phyloP scores from a whole-genome alignment of 2,888 invertebrate genomes.

The Thymelicus acteon region DNA sequence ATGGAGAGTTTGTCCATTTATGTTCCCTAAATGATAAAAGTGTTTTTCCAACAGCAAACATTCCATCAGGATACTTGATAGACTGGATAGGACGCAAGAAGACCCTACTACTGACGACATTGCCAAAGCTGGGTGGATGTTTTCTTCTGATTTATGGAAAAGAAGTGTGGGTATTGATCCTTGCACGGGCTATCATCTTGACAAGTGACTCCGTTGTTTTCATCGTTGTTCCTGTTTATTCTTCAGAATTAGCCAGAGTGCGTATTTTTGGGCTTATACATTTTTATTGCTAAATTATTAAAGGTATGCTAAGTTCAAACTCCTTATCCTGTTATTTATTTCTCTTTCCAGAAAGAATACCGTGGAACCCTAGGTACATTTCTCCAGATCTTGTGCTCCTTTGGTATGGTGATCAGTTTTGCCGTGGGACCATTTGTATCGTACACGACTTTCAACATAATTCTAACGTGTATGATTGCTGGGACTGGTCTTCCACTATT shows the following conservation, averaged over 20 bases:
- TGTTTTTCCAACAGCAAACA: constrained; percentile 41
- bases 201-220: constrained; percentile 49
- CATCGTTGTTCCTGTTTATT: constrained; percentile 56
- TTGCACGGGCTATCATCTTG: constrained; percentile 51
- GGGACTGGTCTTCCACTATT: constrained; percentile 55
- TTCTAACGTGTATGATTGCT: constrained; percentile 49
- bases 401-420: constrained; percentile 63
- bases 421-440: constrained; percentile 67
- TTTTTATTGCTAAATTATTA: not conserved
- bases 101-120: constrained; percentile 53
- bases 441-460: constrained; percentile 55
- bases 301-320: no score
- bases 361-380: constrained; percentile 67
- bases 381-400: constrained; percentile 64
- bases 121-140: constrained; percentile 57
- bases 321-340: not conserved
- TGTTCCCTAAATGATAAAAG: not conserved
- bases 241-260: constrained; percentile 64
- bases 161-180: constrained; percentile 57
- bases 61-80: constrained; percentile 54
- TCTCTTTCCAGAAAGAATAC: constrained; percentile 64
- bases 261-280: constrained; percentile 38
- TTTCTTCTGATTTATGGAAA: constrained; percentile 53
- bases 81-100: constrained; percentile 54
- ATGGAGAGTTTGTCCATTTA: not conserved